phyloP scores from a whole-genome alignment of 2,888 invertebrate species.

The Xylota sylvarum region DNA sequence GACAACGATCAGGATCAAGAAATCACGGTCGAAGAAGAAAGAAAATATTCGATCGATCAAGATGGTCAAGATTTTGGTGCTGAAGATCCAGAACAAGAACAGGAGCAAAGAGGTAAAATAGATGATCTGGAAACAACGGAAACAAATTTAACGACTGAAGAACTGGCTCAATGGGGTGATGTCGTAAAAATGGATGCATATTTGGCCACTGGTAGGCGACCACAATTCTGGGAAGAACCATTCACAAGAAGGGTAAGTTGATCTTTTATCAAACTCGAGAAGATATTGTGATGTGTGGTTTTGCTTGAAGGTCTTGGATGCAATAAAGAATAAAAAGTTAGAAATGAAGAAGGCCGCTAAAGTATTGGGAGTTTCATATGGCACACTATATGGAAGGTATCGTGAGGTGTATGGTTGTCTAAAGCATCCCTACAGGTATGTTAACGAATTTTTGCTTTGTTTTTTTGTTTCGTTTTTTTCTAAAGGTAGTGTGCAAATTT shows the following conservation, averaged over 20 bases:
- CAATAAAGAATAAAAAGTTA: constrained; percentile 94
- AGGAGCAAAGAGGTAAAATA: constrained; percentile 80
- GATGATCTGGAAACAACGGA: constrained; percentile 82
- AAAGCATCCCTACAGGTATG: constrained; percentile 93
- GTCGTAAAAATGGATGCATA: constrained; percentile 95
- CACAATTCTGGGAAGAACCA: constrained; percentile 97
- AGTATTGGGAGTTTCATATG: constrained; percentile 95
- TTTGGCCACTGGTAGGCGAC: constrained; percentile 92
- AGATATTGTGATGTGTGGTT: background rate
- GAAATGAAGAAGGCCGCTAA: constrained; percentile 98
- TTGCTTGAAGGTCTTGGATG: constrained; percentile 90
- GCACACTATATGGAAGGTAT: constrained; percentile 95
- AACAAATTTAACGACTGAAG: constrained; percentile 82
- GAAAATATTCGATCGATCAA: constrained; percentile 58
- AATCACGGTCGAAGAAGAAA: constrained; percentile 43
- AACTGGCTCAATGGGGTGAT: constrained; percentile 85
- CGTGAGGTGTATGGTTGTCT: constrained; percentile 95
- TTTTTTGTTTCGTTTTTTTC: background rate
- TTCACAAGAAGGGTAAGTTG: constrained; percentile 90
- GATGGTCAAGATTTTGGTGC: constrained; percentile 33
- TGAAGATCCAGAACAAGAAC: constrained; percentile 78
- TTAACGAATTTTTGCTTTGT: constrained; percentile 12
- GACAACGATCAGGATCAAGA: constrained; percentile 45
- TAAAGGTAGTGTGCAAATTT: background rate
- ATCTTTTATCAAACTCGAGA: background rate